Conservation (phyloP, 1,140 invertebrate species). For the Mycetomoellerius zeteki region DNA sequence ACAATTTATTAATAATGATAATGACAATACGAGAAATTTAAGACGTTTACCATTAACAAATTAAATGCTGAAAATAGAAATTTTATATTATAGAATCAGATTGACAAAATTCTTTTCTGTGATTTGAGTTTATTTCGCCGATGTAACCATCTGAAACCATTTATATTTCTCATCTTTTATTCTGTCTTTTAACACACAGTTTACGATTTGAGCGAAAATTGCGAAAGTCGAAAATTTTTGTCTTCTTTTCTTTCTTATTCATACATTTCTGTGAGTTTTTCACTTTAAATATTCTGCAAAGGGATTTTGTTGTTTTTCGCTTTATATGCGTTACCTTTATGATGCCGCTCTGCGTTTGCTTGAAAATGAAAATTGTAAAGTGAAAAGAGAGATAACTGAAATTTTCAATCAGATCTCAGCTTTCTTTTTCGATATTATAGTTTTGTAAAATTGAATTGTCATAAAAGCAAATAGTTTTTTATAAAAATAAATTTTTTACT, state of each 20-base stretch:
- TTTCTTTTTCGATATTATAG: conserved; percentile 18
- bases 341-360: background rate
- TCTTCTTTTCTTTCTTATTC: background rate
- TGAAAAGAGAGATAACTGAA: conserved; percentile 14
- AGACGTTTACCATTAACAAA: background rate
- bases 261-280: conserved; percentile 23
- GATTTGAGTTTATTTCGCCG: background rate
- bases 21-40: background rate
- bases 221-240: background rate
- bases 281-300: conserved; percentile 24
- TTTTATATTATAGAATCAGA: background rate
- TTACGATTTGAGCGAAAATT: background rate
- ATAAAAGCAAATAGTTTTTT: conserved; percentile 24
- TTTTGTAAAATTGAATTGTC: conserved; percentile 11
- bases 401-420: conserved; percentile 39
- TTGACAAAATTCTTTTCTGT: conserved; percentile 10
- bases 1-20: background rate
- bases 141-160: background rate
- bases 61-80: background rate
- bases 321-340: conserved; percentile 37
- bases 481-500: background rate
- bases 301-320: conserved; percentile 18
- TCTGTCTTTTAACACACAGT: background rate
- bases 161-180: background rate
- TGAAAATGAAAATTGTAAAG: conserved; percentile 32